These are phyloP conservation scores for Rhabdomys dilectus DNA, from an alignment of 2,113 vertebrate species.

Conservation along the genomic window DNA sequence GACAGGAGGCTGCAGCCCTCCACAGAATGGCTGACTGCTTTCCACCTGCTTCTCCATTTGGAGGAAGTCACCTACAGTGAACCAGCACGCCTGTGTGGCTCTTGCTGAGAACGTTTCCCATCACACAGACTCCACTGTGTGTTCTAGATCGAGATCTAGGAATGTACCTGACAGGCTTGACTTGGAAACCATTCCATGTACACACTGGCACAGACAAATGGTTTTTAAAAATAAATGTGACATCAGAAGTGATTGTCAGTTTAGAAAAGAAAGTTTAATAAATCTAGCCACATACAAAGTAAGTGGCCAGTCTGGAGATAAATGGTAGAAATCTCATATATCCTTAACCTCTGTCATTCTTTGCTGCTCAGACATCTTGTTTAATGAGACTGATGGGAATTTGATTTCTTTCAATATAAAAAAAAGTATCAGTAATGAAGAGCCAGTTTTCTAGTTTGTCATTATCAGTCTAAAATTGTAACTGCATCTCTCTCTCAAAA, in stretches of 20 bases:
- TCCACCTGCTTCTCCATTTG: not conserved
- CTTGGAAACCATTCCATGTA: slow-evolving; percentile 13
- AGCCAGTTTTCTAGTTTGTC: slow-evolving; percentile 31
- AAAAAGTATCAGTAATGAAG: slow-evolving; percentile 30
- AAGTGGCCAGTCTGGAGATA: not conserved
- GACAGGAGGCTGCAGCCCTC: too few species aligned
- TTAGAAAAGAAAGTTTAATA: slow-evolving; percentile 49
- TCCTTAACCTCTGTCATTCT: slow-evolving; percentile 59
- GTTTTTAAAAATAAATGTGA: slow-evolving; percentile 56
- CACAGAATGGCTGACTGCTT: not conserved
- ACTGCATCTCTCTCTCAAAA: not conserved
- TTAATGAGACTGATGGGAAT: slow-evolving; percentile 54
- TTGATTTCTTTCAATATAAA: slow-evolving; percentile 69
- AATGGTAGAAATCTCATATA: not conserved
- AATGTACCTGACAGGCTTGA: not conserved
- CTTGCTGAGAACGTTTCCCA: not conserved
- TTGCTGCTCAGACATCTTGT: slow-evolving; percentile 53
- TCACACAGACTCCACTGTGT: not conserved
- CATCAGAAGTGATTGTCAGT: slow-evolving; percentile 25
- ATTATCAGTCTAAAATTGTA: not conserved
- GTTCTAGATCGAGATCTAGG: not conserved
- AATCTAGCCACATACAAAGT: not conserved
- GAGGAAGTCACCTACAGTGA: not conserved
- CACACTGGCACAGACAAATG: slow-evolving; percentile 24
- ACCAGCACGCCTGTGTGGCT: not conserved